Evolutionary conservation across 1,140 invertebrate species (phyloP), one percentile per base, ranked within the genome.

Genomic region (Aphelenchoides fujianensis): DNA sequence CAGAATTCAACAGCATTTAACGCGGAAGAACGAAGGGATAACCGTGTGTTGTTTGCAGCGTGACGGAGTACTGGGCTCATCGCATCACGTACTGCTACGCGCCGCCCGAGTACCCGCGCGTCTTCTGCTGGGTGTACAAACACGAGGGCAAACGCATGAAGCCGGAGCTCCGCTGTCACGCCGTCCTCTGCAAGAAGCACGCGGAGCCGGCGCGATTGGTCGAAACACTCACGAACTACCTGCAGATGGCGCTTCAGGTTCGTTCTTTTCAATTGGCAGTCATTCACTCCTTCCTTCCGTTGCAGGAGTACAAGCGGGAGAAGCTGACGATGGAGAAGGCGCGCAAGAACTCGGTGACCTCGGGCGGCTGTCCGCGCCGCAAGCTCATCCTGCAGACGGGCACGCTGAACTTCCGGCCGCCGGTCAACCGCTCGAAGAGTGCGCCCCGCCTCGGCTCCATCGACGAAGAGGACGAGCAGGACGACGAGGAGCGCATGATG

Each of bases 151-250:
- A 94, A 52, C 90, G 92, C 82, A 88, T 98, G 73, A 95, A 95
- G 85, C 93, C 96, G 76, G 95, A 98, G 86, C 88, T 98, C 0
- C 88, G 96, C 57, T 98, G 95, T 84, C 96, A 98, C 86, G 95
- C 96, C 2, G 94, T 96, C 27, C 88, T 98, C n/a, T 98, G 95
- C 86, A 89, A 90, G 80, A 94, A 92, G 84, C 91, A 88, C 62
- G 83, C 85, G 7, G 88, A 88, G 69, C 88, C 94, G n/a, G 89
- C 90, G 81, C 85, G 87, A 48, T 94, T 98, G 82, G 86, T 87
- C 2, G 88, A 89, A 59, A 89, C 91, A 74, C 87, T 91, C 77
- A 87, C 86, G 82, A 89, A 85, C 87, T 90, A 88, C 85, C 91
- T 86, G 87, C 90, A 85, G 35, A 90, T 92, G 81, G 95, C 96